Evolutionary conservation across 2,797 vertebrate genomes (phyloP), one percentile per base, ranked within the genome.

Genomic region (Mustela erminea): DNA sequence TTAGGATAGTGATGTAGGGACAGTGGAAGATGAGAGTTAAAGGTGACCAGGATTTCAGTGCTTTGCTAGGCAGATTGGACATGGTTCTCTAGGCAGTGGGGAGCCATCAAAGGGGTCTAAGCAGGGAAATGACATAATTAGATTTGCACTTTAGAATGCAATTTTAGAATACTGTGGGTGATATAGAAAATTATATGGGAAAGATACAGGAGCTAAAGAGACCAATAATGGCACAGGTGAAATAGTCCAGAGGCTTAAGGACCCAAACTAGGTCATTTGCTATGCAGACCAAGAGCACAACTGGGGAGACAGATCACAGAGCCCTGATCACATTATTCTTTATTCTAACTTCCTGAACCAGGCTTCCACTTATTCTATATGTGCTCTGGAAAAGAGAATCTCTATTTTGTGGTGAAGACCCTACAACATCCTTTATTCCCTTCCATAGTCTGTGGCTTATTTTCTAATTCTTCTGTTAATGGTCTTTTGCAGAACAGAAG

Each of bases 41-140:
- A 94, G 84, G 56, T 84, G 43, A 17, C 77, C 66, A 54, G 62
- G 10, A 46, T 82, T 77, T 77, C 56, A 66, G 64, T 5, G 29
- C 32, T 88, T 87, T 81, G 29, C 25, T 70, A 62, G 60, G 68
- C 2, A 8, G 23, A 72, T 70, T 70, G 62, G 35, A 70, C 35
- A 90, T 38, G 12, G 43, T 83, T 43, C 41, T 84, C n/a, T 25
- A 75, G 13, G 5, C 58, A 46, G 83, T 38, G 29, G 66, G 66
- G 17, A 95, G 9, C n/a, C n/a, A 87, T 87, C 56, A 70, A 23
- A 92, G 38, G 27, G n/a, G 62, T 77, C 87, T 89, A 92, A 96
- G 11, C 27, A 68, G 29, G 54, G 15, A 82, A 86, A 3, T 32
- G 27, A 92, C 5, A 75, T 78, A 75, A 75, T 94, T 80, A 87